A percentile compares a stretch with the other conserved stretches of the same genome.
These are phyloP conservation scores for Polypterus senegalus DNA, from an alignment of 2,113 vertebrate species.

Conservation along the genomic window DNA sequence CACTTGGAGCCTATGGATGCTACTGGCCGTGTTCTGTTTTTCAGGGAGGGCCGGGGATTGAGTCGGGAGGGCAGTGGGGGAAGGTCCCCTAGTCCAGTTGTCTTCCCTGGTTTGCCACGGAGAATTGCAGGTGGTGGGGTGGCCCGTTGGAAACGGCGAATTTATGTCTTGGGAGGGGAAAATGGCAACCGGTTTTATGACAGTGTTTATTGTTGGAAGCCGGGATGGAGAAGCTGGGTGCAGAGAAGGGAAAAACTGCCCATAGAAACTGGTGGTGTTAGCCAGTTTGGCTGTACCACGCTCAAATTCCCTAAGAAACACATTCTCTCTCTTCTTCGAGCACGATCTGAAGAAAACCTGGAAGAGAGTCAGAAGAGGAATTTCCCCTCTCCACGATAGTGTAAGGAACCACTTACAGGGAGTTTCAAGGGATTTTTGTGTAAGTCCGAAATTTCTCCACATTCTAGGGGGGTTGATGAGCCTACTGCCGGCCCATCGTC, in stretches of 20 bases:
- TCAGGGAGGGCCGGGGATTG: slow-evolving; percentile 49
- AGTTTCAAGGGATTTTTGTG: too few species aligned
- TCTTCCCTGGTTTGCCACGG: slow-evolving; percentile 55
- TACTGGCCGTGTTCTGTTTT: slow-evolving; percentile 57
- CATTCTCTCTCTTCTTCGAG: slow-evolving; percentile 50
- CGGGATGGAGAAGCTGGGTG: slow-evolving; percentile 65
- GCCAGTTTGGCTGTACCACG: slow-evolving; percentile 61
- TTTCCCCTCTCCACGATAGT: too few species aligned
- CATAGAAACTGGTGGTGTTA: slow-evolving; percentile 51
- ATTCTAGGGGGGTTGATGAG: too few species aligned
- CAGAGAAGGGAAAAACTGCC: slow-evolving; percentile 61
- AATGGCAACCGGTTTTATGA: slow-evolving; percentile 55
- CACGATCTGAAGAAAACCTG: neutral
- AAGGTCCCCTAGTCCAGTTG: slow-evolving; percentile 47
- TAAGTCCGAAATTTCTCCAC: too few species aligned
- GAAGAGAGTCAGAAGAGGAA: too few species aligned
- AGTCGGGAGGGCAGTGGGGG: slow-evolving; percentile 39
- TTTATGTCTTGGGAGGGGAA: slow-evolving; percentile 62
- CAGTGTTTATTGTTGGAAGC: slow-evolving; percentile 65
- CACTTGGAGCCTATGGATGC: slow-evolving; percentile 55
- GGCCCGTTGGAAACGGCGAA: slow-evolving; percentile 58
- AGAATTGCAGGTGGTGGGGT: slow-evolving; percentile 54
- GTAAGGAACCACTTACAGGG: too few species aligned
- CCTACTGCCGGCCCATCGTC: too few species aligned
- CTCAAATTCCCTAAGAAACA: slow-evolving; percentile 64